These are phyloP conservation scores for Fregetta grallaria DNA, from an alignment of 2,113 vertebrate genomes.

Conservation along the genomic window DNA sequence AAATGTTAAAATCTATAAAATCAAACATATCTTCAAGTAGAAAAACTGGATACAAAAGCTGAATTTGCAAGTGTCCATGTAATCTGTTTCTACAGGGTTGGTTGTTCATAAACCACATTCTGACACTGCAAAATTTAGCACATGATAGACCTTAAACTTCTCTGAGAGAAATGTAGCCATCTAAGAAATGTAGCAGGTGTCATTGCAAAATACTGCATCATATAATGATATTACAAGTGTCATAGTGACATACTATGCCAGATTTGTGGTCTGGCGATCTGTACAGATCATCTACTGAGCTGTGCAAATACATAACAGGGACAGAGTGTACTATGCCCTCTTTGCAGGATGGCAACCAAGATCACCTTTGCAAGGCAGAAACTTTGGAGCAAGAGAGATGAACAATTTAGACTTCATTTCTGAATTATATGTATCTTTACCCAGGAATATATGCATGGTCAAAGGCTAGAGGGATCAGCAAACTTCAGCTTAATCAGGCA, in stretches of 20 bases:
- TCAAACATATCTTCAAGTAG: not conserved
- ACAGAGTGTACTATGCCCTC: not conserved
- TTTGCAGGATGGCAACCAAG: not conserved
- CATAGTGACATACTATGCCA: not conserved
- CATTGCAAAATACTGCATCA: not conserved
- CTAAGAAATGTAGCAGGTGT: not conserved
- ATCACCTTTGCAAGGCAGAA: not conserved
- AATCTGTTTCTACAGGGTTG: not conserved
- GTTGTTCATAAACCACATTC: not conserved
- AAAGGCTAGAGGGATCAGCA: not conserved
- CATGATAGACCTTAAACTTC: not conserved
- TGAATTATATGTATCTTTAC: not conserved
- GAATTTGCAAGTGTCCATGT: not conserved
- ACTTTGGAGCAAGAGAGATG: not conserved
- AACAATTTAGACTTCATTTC: not conserved
- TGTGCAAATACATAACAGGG: not conserved
- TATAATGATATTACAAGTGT: not conserved
- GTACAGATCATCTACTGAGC: not conserved
- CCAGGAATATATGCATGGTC: not conserved
- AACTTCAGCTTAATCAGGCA: not conserved
- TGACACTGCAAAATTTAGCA: not conserved
- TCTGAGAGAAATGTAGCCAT: not conserved
- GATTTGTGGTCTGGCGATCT: not conserved
- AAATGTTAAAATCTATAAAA: not conserved
- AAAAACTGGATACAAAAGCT: not conserved